phyloP scores from a whole-genome alignment of 2,888 invertebrate species.

The Drosophila greeni region DNA sequence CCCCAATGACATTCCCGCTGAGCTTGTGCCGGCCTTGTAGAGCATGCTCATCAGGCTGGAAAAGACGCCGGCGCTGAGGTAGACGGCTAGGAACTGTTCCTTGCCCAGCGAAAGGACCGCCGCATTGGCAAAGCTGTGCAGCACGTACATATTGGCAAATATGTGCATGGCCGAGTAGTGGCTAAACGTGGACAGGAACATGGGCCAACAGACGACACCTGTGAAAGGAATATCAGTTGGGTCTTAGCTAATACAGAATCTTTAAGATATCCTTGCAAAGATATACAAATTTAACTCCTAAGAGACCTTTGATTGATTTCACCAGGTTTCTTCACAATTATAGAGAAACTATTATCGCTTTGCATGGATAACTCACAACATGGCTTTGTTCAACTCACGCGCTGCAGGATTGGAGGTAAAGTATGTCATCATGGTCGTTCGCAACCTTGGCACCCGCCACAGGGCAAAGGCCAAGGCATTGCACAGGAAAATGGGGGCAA shows the following conservation, averaged over 20 bases:
- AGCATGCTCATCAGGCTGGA: conserved; percentile 91
- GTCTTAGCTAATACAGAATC: not conserved
- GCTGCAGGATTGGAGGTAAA: conserved; percentile 91
- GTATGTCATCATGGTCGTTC: conserved; percentile 88
- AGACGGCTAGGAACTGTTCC: conserved; percentile 95
- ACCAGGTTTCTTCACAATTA: not conserved
- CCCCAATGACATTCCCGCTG: conserved; percentile 90
- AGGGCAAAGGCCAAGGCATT: conserved; percentile 89
- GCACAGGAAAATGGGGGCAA: conserved; percentile 87
- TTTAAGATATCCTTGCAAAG: not conserved
- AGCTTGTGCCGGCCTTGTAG: conserved; percentile 85
- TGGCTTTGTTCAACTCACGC: conserved; percentile 80
- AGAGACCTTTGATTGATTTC: not conserved
- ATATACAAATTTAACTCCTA: not conserved
- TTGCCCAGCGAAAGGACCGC: conserved; percentile 88
- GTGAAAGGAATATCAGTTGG: conserved; percentile 48
- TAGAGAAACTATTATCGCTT: not conserved
- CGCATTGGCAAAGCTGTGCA: conserved; percentile 86
- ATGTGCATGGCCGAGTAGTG: conserved; percentile 93
- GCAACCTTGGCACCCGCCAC: conserved; percentile 88
- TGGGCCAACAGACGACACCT: conserved; percentile 89
- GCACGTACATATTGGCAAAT: conserved; percentile 96
- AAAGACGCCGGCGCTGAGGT: conserved; percentile 91
- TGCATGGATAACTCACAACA: not conserved
- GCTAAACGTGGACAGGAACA: conserved; percentile 96